Base-by-base conservation (phyloP, 2,113 vertebrate species). In the Podocnemis expansa region DNA sequence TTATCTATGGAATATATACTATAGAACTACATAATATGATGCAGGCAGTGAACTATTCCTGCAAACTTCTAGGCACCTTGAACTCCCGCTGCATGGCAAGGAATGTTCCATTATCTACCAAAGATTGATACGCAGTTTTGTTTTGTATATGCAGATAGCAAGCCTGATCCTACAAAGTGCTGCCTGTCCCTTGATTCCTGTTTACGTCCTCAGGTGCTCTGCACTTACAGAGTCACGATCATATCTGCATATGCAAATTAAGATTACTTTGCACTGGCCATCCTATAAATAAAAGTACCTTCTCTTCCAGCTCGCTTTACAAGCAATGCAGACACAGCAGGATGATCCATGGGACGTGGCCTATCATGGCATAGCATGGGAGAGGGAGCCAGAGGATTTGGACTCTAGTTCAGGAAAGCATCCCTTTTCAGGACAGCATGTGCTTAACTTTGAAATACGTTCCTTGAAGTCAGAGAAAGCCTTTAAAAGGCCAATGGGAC, bases 381-480 rank as follows among this genome's bases (percentile, higher is more conserved):
- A 45, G 24, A 14, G 11, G 11, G 11, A 19, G 73, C 31, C 78
- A 49, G 88, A 24, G 38, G 52, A 24, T 21, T 0, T 3, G 0
- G 89, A 73, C 55, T 80, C 34, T 13, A 45, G 1, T 5, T 29
- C 10, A 1, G 0, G 25, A 5, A 5, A 49, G 73, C 85, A 56
- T 43, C 58, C 5, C 41, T 43, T 2, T 34, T 9, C 1, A 3
- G 16, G 70, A 13, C 60, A 4, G 0, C 0, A 0, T 2, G 19
- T 1, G 0, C 3, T 0, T 43, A 2, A 63, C 60, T 63, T n/a
- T 34, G 60, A 63, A 63, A 14, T 34, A n/a, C n/a, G 16, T 43
- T 45, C 5, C 0, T 38, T 10, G 31, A 29, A 55, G 34, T 80
- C 78, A 3, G 9, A 38, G 82, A 17, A 84, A 49, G 0, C 0